Conservation (phyloP, 2,888 invertebrate genomes). For the Morinoia aosen region DNA sequence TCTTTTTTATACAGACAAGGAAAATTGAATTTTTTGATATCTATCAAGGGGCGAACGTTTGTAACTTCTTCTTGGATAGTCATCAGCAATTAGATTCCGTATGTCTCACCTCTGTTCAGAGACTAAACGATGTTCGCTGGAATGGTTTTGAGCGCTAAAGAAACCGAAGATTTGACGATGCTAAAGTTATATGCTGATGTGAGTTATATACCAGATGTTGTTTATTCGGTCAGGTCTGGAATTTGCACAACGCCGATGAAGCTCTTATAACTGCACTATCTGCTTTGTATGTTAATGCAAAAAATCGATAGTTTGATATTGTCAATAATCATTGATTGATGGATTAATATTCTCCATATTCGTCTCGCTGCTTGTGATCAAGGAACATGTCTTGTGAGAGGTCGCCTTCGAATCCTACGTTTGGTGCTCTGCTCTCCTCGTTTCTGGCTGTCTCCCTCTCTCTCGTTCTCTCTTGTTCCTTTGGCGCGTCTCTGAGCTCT, state of each 20-base stretch:
- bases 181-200: not conserved
- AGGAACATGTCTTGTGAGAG: too few relatives aligned
- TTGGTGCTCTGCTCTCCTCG: not conserved
- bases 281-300: not conserved
- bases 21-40: not conserved
- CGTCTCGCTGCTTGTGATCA: too few relatives aligned
- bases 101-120: not conserved
- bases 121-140: not conserved
- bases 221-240: not conserved
- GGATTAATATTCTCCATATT: not conserved
- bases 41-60: not conserved
- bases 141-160: too few relatives aligned
- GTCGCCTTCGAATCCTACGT: too few relatives aligned
- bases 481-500: not conserved
- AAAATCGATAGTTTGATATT: not conserved
- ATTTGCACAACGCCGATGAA: not conserved
- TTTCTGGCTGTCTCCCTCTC: too few relatives aligned
- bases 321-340: not conserved
- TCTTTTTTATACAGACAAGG: not conserved
- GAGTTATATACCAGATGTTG: not conserved
- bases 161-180: not conserved
- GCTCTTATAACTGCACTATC: not conserved
- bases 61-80: not conserved
- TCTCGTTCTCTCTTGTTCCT: too few relatives aligned
- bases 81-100: not conserved